phyloP scores from a whole-genome alignment of 2,797 vertebrate species.

The Sebastes miniatus region DNA sequence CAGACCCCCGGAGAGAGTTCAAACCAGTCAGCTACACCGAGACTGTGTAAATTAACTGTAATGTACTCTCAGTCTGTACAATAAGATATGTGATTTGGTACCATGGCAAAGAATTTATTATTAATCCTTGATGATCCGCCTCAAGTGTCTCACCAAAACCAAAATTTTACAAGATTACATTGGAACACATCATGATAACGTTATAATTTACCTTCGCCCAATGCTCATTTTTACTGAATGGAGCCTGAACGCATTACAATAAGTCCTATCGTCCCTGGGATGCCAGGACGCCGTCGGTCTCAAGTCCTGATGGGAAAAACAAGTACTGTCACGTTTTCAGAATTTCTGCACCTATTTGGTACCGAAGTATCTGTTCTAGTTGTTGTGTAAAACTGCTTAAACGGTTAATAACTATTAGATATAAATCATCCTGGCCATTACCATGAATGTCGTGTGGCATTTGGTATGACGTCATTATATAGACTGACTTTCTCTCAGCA shows the following conservation, averaged over 20 bases:
- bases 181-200: rapidly evolving
- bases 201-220: too few species aligned
- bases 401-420: not conserved
- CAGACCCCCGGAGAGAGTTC: not conserved
- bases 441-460: rapidly evolving
- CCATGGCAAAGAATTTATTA: too few species aligned
- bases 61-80: too few species aligned
- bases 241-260: too few species aligned
- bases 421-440: not conserved
- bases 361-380: not conserved
- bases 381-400: not conserved
- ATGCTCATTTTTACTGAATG: too few species aligned
- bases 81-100: not conserved
- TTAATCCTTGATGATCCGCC: too few species aligned
- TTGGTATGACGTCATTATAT: not conserved
- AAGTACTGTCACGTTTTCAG: rapidly evolving
- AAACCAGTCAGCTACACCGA: not conserved
- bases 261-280: too few species aligned
- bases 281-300: rapidly evolving
- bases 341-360: rapidly evolving
- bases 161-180: too few species aligned
- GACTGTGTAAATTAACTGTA: not conserved
- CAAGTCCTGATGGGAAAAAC: too few species aligned
- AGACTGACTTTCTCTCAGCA: not conserved
- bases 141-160: too few species aligned